These are phyloP conservation scores for Stichopus horrens DNA, from an alignment of 53 echinoderm and acorn worm genomes.

Conservation along the genomic window DNA sequence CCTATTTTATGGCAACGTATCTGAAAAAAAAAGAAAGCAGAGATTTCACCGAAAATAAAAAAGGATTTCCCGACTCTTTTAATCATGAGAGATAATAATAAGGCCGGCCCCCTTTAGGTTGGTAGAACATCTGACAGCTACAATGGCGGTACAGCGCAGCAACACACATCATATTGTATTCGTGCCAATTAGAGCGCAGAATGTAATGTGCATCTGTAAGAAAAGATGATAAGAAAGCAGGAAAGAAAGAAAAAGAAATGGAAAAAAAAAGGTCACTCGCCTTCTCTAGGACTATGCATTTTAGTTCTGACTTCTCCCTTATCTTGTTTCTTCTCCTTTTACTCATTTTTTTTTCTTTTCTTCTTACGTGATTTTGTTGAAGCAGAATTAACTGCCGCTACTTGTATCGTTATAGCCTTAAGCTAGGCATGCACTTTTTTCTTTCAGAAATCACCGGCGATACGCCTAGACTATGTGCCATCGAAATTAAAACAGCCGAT, in stretches of 20 bases:
- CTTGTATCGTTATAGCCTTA: background rate
- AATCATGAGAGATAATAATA: too few species aligned
- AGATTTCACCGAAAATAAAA: too few species aligned
- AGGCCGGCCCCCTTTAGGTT: too few species aligned
- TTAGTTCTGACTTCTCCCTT: background rate
- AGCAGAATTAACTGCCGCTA: background rate
- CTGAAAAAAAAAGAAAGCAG: too few species aligned
- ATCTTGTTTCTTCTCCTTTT: too few species aligned
- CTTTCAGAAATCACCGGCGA: background rate
- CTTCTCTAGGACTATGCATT: background rate
- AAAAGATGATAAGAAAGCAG: too few species aligned
- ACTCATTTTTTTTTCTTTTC: too few species aligned
- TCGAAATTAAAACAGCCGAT: too few species aligned
- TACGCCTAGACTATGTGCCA: background rate
- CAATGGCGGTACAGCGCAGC: too few species aligned
- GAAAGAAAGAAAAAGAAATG: background rate
- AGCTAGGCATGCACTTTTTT: background rate
- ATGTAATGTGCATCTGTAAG: background rate
- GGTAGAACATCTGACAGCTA: too few species aligned
- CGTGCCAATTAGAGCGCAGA: conserved; percentile 34
- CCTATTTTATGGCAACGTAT: too few species aligned
- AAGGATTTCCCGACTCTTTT: too few species aligned
- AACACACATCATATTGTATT: background rate
- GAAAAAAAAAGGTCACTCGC: conserved; percentile 16
- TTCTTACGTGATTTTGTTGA: background rate